A percentile compares a stretch with the other conserved stretches of the same genome.
Conservation (phyloP, 2,888 invertebrate genomes). For the Tetanocera ferruginea region DNA sequence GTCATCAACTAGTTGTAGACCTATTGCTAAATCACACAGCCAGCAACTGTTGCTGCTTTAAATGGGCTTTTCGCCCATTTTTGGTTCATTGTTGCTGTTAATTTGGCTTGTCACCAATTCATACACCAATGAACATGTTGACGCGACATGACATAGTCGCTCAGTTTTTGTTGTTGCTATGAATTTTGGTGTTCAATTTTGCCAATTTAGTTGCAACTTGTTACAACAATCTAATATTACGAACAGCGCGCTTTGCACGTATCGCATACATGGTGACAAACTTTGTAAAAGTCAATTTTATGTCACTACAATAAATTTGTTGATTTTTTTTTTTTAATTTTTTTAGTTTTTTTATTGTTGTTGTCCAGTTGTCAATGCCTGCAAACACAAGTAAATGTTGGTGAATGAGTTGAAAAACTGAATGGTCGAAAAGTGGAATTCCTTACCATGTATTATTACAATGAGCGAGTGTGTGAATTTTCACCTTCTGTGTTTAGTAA, state of each 20-base stretch:
- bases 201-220: slow-evolving; percentile 23
- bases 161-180: slow-evolving; percentile 17
- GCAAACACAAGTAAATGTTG: neutral
- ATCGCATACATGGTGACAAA: slow-evolving; percentile 49
- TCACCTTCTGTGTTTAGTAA: neutral
- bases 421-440: neutral
- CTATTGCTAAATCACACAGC: neutral
- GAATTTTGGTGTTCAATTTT: slow-evolving; percentile 14
- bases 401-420: neutral
- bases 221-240: neutral
- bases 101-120: slow-evolving; percentile 31
- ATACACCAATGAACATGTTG: slow-evolving; percentile 28
- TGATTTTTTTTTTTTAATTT: neutral
- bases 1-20: neutral
- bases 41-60: slow-evolving; percentile 11
- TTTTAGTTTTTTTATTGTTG: neutral
- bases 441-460: too few species aligned
- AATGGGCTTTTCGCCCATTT: neutral
- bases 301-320: slow-evolving; percentile 52
- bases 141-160: slow-evolving; percentile 31
- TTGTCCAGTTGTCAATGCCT: neutral
- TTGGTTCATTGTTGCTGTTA: neutral
- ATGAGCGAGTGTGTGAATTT: neutral
- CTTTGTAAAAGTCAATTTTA: slow-evolving; percentile 65
- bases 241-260: neutral